phyloP scores from a whole-genome alignment of 2,888 invertebrate genomes.

The Euspilapteryx auroguttella region DNA sequence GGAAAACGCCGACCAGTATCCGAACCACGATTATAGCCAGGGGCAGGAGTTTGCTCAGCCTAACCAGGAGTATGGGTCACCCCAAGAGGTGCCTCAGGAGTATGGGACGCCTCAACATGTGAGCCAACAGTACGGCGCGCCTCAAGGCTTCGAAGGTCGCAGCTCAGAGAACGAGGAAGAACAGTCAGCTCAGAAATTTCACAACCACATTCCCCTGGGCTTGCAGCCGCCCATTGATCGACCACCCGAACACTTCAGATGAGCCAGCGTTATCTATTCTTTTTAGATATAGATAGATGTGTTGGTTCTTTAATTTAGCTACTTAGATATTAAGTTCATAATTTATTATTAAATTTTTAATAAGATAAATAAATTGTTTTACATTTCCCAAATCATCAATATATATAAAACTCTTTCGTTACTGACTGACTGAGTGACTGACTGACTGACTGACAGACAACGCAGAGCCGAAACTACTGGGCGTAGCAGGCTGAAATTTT shows the following conservation, averaged over 20 bases:
- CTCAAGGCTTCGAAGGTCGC: slow-evolving; percentile 27
- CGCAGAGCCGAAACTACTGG: too few species aligned
- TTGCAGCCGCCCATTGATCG: slow-evolving; percentile 46
- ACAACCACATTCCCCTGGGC: slow-evolving; percentile 46
- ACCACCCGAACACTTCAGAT: slow-evolving; percentile 45
- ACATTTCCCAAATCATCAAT: too few species aligned
- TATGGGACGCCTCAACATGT: slow-evolving; percentile 5
- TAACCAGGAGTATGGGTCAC: neutral
- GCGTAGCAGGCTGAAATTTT: too few species aligned
- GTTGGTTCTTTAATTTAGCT: too few species aligned
- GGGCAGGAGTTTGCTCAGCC: neutral
- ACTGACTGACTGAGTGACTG: too few species aligned
- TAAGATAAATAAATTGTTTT: too few species aligned
- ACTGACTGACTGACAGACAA: too few species aligned
- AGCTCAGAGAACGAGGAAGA: slow-evolving; percentile 20
- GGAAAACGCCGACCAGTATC: slow-evolving; percentile 8
- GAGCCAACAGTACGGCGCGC: slow-evolving; percentile 13
- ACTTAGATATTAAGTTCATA: too few species aligned
- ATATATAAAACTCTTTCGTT: too few species aligned
- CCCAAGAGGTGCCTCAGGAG: slow-evolving; percentile 7
- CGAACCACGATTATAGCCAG: neutral
- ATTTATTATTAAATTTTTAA: too few species aligned
- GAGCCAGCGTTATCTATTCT: too few species aligned
- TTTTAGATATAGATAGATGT: too few species aligned
- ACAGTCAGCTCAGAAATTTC: slow-evolving; percentile 20